phyloP scores from a whole-genome alignment of 1,140 invertebrate species.

The Papilio dardanus region DNA sequence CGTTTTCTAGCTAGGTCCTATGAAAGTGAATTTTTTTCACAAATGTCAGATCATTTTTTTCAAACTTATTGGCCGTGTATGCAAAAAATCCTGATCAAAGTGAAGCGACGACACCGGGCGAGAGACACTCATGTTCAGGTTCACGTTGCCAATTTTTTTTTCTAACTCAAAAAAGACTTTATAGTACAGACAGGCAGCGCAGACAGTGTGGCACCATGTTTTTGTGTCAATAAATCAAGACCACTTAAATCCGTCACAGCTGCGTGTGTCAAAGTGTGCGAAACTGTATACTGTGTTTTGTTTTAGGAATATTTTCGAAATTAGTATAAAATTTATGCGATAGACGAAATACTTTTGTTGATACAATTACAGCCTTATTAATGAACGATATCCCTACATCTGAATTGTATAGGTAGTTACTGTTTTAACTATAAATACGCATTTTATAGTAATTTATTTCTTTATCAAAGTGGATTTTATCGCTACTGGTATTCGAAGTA shows the following conservation, averaged over 20 bases:
- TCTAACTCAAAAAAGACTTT: conserved; percentile 62
- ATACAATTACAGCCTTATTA: neutral
- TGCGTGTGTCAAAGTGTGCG: neutral
- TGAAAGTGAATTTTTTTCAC: neutral
- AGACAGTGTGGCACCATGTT: conserved; percentile 77
- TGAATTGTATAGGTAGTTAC: neutral
- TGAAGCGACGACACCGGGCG: conserved; percentile 45
- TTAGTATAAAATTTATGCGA: neutral
- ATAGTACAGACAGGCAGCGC: conserved; percentile 58
- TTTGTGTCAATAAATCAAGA: conserved; percentile 62
- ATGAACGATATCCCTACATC: neutral
- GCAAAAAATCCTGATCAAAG: conserved; percentile 43
- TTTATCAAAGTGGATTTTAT: conserved; percentile 10
- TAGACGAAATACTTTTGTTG: neutral
- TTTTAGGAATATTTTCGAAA: neutral
- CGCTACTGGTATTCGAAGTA: neutral
- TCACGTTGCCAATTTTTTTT: conserved; percentile 53
- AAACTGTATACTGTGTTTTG: neutral
- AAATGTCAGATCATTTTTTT: neutral
- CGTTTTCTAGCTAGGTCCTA: neutral
- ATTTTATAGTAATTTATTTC: conserved; percentile 10
- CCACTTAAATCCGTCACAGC: conserved; percentile 35
- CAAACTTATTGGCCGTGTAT: neutral
- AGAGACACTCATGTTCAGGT: conserved; percentile 50
- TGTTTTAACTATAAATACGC: neutral